phyloP scores from a whole-genome alignment of 2,797 vertebrate species.

The Dendrocincla fuliginosa region DNA sequence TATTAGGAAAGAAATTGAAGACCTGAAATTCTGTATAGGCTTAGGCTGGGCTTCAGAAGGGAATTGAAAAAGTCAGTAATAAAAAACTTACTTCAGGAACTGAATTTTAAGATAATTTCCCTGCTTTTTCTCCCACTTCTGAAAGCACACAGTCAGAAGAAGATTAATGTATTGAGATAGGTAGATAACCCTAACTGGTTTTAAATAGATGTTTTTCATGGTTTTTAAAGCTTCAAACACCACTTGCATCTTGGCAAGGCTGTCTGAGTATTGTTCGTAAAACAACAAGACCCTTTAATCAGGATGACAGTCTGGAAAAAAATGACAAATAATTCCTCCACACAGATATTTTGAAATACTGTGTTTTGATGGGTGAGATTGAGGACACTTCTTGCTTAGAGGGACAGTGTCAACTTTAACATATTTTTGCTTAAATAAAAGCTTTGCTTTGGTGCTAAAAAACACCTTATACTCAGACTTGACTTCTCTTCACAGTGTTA shows the following conservation, averaged over 20 bases:
- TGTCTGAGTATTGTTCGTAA: constrained; percentile 38
- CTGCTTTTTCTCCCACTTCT: neutral
- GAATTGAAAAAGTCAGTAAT: neutral
- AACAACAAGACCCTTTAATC: constrained; percentile 33
- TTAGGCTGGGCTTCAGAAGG: neutral
- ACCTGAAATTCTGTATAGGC: neutral
- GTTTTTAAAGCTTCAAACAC: constrained; percentile 6
- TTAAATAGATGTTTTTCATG: neutral
- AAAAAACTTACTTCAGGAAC: neutral
- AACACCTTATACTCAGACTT: neutral
- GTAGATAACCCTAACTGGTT: neutral
- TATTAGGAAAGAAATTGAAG: neutral
- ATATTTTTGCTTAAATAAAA: neutral
- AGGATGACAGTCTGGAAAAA: constrained; percentile 42
- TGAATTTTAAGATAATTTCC: neutral
- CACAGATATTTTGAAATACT: constrained; percentile 21
- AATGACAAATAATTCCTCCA: constrained; percentile 13
- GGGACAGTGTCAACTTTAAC: constrained; percentile 44
- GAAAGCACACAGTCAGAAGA: neutral
- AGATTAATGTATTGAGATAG: neutral
- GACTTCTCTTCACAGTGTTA: neutral
- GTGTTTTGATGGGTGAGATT: constrained; percentile 39
- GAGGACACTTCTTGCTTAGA: constrained; percentile 54
- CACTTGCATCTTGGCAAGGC: neutral
- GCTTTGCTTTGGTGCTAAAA: neutral